Base-by-base conservation (phyloP, 2,888 invertebrate genomes). In the Dioctria linearis region DNA sequence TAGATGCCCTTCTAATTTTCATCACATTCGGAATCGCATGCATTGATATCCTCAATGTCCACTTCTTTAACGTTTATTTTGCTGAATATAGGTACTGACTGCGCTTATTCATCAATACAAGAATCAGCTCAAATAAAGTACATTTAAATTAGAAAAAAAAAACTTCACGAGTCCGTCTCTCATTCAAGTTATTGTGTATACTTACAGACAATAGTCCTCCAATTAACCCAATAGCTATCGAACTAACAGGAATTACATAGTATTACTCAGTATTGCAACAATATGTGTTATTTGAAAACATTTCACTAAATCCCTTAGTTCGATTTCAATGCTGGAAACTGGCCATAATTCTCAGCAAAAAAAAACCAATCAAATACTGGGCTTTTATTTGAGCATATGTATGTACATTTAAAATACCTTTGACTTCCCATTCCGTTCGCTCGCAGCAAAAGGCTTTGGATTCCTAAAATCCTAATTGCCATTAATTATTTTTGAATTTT, bases 401-500 rank as follows among this genome's bases (percentile, higher is more conserved):
- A 25, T 25, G 25, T 2, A 51, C 37, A 69, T 51, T 69, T 37
- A 51, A 69, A 69, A 49, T 51, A 69, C 49, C 51, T 69, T 49
- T 69, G 51, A 69, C 37, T 39, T 69, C 69, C 37, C 25, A 39
- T 25, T 4, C 51, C 9, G 13, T 42, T 8, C 25, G 51, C 42
- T 6, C 69, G 5, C 25, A 39, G 37, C 69, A n/a, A 37, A 51
- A 4, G 37, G 37, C 69, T 51, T n/a, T 69, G 25, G 57, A n/a
- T 51, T 73, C 25, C 25, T 25, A 25, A 25, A 25, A 25, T 42
- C 42, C 59, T 59, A 40, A 59, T 59, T 73, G 73, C 73, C 73
- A 73, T 73, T 73, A 73, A 73, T 73, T 73, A 73, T 73, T 73
- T 73, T 42, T 42, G 57, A 57, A 73, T 73, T 73, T 73, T 73